Evolutionary conservation across 2,888 invertebrate genomes (phyloP), one percentile per base, ranked within the genome.

Genomic region (Xanthorhoe spadicearia): DNA sequence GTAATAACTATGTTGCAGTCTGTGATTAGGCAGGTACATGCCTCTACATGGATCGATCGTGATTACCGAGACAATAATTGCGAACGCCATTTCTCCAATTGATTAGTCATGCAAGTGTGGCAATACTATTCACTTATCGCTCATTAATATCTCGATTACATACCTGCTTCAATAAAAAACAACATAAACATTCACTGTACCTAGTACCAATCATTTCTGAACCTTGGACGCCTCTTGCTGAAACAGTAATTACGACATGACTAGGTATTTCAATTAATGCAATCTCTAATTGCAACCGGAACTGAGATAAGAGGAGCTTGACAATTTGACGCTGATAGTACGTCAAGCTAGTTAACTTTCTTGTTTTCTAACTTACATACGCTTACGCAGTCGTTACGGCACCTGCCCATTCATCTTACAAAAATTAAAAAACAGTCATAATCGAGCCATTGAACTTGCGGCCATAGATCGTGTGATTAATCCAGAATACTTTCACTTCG

Each of bases 361-460:
- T 63, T 70, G 67, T 63, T 50, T 69, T 74, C 74, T 74, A 75
- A 64, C 64, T 70, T 65, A 64, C 66, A 56, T 54, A 63, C 75
- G 78, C 75, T 86, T 84, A 85, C 83, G 77, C 74, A 69, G 71
- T 66, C 68, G 70, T 89, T 88, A 88, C 86, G 75, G 82, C 87
- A 88, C 86, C 80, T 78, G 79, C 80, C 80, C 83, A 83, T 84
- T 83, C 84, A 83, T 79, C 79, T 80, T 75, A 73, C 77, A 84
- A 79, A 83, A 85, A 86, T 86, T 86, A 86, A 87, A 88, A 85
- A 89, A 87, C 84, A 85, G 83, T 83, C 87, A 88, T 90, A 90
- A 92, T 89, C 85, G 85, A 92, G 89, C 84, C 92, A 93, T 90
- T 93, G 92, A 92, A 92, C 92, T 92, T 92, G 90, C 83, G 76